A percentile compares a stretch with the other conserved stretches of the same genome.
phyloP scores from a whole-genome alignment of 2,888 invertebrate genomes.

The Pammene fasciana region DNA sequence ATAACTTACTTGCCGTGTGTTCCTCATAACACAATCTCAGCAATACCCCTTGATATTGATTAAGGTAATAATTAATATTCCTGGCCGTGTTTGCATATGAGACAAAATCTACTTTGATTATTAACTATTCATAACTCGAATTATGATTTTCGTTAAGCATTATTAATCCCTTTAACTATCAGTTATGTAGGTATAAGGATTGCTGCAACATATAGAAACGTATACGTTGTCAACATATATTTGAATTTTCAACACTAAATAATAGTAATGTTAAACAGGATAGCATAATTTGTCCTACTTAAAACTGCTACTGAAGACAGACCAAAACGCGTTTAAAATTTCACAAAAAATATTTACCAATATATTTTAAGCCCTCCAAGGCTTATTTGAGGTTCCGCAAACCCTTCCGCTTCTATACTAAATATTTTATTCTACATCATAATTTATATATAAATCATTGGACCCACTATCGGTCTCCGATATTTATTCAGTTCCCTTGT shows the following conservation, averaged over 20 bases:
- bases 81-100: conserved; percentile 32
- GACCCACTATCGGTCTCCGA: conserved; percentile 60
- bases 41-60: conserved; percentile 53
- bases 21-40: conserved; percentile 66
- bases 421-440: conserved; percentile 18
- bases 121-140: conserved; percentile 5
- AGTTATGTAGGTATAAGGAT: background rate
- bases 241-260: too few relatives aligned
- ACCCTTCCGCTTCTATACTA: conserved; percentile 12
- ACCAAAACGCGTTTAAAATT: too few relatives aligned
- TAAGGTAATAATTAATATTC: conserved; percentile 61
- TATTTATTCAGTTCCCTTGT: conserved; percentile 74
- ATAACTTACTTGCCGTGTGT: conserved; percentile 62
- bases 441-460: conserved; percentile 23
- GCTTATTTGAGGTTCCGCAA: background rate
- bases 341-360: too few relatives aligned
- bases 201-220: background rate
- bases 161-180: background rate
- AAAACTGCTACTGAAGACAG: too few relatives aligned
- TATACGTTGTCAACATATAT: background rate
- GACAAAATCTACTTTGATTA: conserved; percentile 30
- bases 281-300: too few relatives aligned
- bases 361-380: too few relatives aligned
- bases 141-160: background rate
- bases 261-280: too few relatives aligned